These are phyloP conservation scores for Elmis aenea DNA, from an alignment of 2,888 invertebrate genomes.

Conservation along the genomic window DNA sequence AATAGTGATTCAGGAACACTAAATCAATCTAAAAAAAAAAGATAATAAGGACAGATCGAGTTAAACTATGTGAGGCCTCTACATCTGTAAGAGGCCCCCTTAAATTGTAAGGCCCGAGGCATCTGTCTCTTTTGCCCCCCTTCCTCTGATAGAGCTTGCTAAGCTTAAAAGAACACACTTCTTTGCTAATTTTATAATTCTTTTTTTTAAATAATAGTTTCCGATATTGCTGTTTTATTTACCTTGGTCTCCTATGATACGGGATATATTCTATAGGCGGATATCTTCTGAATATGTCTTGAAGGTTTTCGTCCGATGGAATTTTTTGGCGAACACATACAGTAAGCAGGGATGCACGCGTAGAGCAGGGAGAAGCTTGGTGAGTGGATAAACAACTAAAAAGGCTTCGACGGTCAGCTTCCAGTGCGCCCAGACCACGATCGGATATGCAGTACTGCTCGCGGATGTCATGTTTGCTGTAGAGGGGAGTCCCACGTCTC, in stretches of 20 bases:
- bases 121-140: too few relatives aligned
- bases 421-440: constrained; percentile 79
- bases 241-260: constrained; percentile 70
- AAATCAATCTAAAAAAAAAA: too few relatives aligned
- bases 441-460: constrained; percentile 94
- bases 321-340: constrained; percentile 81
- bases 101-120: too few relatives aligned
- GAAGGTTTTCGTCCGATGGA: constrained; percentile 84
- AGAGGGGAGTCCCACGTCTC: constrained; percentile 55
- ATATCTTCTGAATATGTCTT: constrained; percentile 47
- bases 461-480: constrained; percentile 76
- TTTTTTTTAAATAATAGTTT: too few relatives aligned
- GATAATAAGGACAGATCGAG: too few relatives aligned
- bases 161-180: too few relatives aligned
- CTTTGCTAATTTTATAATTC: too few relatives aligned
- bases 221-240: constrained; percentile 25
- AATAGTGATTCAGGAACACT: too few relatives aligned
- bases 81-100: too few relatives aligned
- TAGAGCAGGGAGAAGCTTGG: constrained; percentile 64
- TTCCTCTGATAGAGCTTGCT: too few relatives aligned
- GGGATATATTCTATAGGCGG: constrained; percentile 73
- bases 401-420: constrained; percentile 59
- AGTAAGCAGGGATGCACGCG: constrained; percentile 69
- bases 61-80: too few relatives aligned
- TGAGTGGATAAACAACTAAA: constrained; percentile 82